Base-by-base conservation (phyloP, 2,113 vertebrate genomes). In the Arvicanthis niloticus region DNA sequence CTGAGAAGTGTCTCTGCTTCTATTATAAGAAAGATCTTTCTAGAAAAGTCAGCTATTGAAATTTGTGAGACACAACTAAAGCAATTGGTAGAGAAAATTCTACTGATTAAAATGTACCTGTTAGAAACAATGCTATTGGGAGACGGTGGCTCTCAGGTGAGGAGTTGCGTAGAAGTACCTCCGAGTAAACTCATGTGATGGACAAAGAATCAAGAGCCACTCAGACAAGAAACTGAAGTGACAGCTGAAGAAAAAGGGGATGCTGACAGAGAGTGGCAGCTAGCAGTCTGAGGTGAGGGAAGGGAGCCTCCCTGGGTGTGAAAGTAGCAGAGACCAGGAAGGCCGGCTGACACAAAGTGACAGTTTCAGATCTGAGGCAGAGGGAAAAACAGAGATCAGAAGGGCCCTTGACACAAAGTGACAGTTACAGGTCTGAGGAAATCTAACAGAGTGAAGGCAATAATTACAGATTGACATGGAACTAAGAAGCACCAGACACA, bases 41-140 rank as follows among this genome's bases (percentile, higher is more conserved):
- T 72, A 72, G 60, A 88, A 91, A 91, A 92, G 70, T 88, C 42
- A 77, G 51, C 51, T 42, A 22, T 53, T 68, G 48, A 84, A 91
- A 89, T 70, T 72, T 72, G 21, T 70, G 60, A 68, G 60, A 58
- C 75, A 51, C 12, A 77, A 37, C 84, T 82, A 58, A 88, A 60
- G 67, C 40, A 51, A 40, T n/a, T 70, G 92, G 40, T 60, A 67
- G 40, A 78, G 45, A 58, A 37, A 29, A n/a, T 19, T 60, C 15
- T 88, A 15, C 3, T 24, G 56, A 60, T 75, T 42, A 68, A 91
- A 68, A 42, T 31, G 16, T 40, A 75, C 37, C 13, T 21, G 29
- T 17, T 68, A 12, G 13, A 73, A 80, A 40, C 51, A 29, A 65
- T 31, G 58, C 7, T 17, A 29, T 42, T 15, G 58, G 6, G 22